These are phyloP conservation scores for Leptogaster cylindrica DNA, from an alignment of 2,888 invertebrate species.

Conservation along the genomic window DNA sequence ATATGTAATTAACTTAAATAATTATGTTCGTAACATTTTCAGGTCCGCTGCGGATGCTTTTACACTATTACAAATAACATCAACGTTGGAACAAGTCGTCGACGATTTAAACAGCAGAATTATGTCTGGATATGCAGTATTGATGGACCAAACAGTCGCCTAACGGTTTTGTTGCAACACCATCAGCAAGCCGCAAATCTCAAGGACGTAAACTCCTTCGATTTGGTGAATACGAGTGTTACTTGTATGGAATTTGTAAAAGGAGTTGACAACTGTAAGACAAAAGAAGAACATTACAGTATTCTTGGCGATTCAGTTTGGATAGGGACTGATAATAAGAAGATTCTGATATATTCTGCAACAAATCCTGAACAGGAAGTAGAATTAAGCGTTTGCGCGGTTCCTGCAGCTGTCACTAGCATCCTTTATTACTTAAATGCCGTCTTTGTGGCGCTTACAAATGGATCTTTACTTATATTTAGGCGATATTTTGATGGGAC, in stretches of 20 bases:
- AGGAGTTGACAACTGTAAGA: conserved; percentile 64
- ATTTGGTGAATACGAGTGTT: conserved; percentile 79
- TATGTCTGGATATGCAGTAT: conserved; percentile 91
- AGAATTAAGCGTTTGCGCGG: conserved; percentile 72
- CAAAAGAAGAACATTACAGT: conserved; percentile 56
- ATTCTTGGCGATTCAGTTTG: conserved; percentile 77
- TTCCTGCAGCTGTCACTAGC: conserved; percentile 75
- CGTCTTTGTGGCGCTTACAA: conserved; percentile 85
- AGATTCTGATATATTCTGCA: conserved; percentile 81
- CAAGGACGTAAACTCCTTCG: conserved; percentile 78
- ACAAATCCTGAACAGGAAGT: conserved; percentile 86
- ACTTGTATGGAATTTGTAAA: conserved; percentile 86
- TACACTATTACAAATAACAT: conserved; percentile 72
- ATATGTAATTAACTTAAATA: too few species aligned
- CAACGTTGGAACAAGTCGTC: conserved; percentile 65
- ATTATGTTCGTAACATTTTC: too few species aligned
- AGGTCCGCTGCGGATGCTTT: conserved; percentile 91
- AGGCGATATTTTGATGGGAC: conserved; percentile 72
- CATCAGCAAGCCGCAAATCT: conserved; percentile 74
- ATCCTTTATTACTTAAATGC: conserved; percentile 85
- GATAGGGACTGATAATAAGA: conserved; percentile 88
- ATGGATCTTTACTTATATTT: conserved; percentile 79
- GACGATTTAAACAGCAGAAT: conserved; percentile 74
- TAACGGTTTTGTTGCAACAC: conserved; percentile 78
- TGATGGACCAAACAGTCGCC: conserved; percentile 78